Conservation (phyloP, 2,797 vertebrate genomes). For the Rhinella marina region DNA sequence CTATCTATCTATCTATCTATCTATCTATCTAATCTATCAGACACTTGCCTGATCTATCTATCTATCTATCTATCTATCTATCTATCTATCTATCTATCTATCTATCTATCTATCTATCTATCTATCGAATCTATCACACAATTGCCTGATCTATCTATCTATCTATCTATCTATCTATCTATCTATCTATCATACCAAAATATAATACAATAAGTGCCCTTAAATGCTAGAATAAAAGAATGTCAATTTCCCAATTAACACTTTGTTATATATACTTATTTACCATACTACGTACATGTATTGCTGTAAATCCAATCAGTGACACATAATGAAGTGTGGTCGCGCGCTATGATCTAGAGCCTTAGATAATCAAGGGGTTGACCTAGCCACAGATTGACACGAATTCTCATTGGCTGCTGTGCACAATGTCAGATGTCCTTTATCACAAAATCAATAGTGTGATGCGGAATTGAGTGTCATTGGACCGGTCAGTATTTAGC, state of each 20-base stretch:
- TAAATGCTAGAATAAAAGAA: not conserved
- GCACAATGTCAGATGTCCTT: slow-evolving; percentile 45
- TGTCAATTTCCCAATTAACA: too few relatives aligned
- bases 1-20: not conserved
- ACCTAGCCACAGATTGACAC: slow-evolving; percentile 24
- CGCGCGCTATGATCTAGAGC: slow-evolving; percentile 24
- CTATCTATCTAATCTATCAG: not conserved
- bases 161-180: not conserved
- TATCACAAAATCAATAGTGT: slow-evolving; percentile 42
- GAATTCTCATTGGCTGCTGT: slow-evolving; percentile 23
- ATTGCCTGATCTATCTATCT: not conserved
- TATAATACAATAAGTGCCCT: not conserved
- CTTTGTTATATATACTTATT: not conserved
- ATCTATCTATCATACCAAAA: not conserved
- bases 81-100: not conserved
- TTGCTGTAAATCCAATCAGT: slow-evolving; percentile 34
- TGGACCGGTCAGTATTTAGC: slow-evolving; percentile 35
- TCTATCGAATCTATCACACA: not conserved
- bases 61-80: not conserved
- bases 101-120: not conserved
- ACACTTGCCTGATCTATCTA: not conserved
- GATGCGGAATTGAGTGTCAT: slow-evolving; percentile 38
- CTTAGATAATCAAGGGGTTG: slow-evolving; percentile 34
- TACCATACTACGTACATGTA: not conserved
- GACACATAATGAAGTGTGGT: slow-evolving; percentile 28